phyloP scores from a whole-genome alignment of 1,140 invertebrate genomes.

The Ceratoteleas bidentatus region DNA sequence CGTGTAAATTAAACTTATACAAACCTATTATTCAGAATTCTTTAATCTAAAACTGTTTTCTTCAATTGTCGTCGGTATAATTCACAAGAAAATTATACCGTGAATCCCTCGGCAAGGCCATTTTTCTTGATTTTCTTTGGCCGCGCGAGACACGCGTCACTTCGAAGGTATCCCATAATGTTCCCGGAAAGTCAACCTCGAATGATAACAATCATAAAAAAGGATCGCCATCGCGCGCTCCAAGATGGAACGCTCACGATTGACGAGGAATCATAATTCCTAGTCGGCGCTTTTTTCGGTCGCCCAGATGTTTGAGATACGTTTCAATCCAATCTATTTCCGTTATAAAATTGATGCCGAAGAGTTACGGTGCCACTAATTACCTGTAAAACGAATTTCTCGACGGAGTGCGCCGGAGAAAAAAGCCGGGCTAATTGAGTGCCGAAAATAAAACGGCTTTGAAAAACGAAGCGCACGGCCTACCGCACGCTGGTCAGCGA shows the following conservation, averaged over 20 bases:
- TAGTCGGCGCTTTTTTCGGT: slow-evolving; percentile 26
- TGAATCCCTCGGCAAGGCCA: slow-evolving; percentile 21
- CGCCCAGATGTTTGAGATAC: slow-evolving; percentile 40
- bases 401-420: not conserved
- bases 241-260: slow-evolving; percentile 40
- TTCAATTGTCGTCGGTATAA: no score
- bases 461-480: slow-evolving; percentile 10
- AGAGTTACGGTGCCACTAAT: slow-evolving; percentile 22
- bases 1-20: no score
- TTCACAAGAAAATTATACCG: no score
- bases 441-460: slow-evolving; percentile 13
- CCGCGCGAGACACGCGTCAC: slow-evolving; percentile 26
- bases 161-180: slow-evolving; percentile 12
- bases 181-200: slow-evolving; percentile 26
- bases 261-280: slow-evolving; percentile 52
- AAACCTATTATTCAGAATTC: no score
- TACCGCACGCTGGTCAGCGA: slow-evolving; percentile 13
- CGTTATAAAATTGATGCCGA: slow-evolving; percentile 19
- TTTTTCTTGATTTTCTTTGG: slow-evolving; percentile 38
- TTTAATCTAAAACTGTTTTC: no score
- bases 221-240: slow-evolving; percentile 7
- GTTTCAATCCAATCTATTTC: slow-evolving; percentile 45
- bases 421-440: slow-evolving; percentile 1
- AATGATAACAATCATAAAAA: slow-evolving; percentile 46
- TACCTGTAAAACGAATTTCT: slow-evolving; percentile 11